phyloP scores from a whole-genome alignment of 2,888 invertebrate species.

The Thereva nobilitata region DNA sequence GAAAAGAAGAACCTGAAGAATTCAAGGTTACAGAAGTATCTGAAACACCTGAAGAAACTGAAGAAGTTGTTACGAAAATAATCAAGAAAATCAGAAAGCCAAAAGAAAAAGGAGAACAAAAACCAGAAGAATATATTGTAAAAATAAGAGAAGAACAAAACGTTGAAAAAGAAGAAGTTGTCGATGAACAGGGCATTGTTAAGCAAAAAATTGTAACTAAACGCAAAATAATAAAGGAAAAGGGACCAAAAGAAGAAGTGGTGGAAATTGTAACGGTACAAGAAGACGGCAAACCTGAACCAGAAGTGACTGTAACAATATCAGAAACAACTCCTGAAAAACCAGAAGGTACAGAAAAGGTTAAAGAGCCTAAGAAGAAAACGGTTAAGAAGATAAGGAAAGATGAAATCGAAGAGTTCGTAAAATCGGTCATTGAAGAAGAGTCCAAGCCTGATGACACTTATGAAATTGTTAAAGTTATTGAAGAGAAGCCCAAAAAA shows the following conservation, averaged over 20 bases:
- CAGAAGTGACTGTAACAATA: slow-evolving; percentile 55
- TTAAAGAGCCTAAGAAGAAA: no score
- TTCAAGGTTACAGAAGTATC: slow-evolving; percentile 53
- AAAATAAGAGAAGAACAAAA: no score
- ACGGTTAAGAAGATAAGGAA: no score
- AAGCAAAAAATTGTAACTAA: slow-evolving; percentile 56
- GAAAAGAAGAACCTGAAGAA: slow-evolving; percentile 50
- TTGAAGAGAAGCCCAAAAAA: no score
- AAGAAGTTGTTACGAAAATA: slow-evolving; percentile 42
- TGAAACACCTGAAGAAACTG: slow-evolving; percentile 52
- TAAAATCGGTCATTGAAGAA: no score
- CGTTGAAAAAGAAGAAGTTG: slow-evolving; percentile 49
- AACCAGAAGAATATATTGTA: no score
- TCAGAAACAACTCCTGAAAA: no score
- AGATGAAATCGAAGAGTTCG: no score
- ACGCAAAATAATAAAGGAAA: slow-evolving; percentile 59
- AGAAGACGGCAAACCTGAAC: slow-evolving; percentile 53
- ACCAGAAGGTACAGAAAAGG: no score
- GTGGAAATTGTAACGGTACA: slow-evolving; percentile 60
- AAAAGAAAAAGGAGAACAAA: slow-evolving; percentile 41
- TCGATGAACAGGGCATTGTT: slow-evolving; percentile 51
- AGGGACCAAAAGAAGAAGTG: slow-evolving; percentile 58
- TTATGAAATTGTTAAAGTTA: no score
- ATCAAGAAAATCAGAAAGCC: slow-evolving; percentile 36
- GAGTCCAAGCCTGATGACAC: no score